Percentiles rank a stretch among this genome's conserved stretches.
Conservation (phyloP, 2,888 invertebrate genomes). For the Dascillus cervinus region DNA sequence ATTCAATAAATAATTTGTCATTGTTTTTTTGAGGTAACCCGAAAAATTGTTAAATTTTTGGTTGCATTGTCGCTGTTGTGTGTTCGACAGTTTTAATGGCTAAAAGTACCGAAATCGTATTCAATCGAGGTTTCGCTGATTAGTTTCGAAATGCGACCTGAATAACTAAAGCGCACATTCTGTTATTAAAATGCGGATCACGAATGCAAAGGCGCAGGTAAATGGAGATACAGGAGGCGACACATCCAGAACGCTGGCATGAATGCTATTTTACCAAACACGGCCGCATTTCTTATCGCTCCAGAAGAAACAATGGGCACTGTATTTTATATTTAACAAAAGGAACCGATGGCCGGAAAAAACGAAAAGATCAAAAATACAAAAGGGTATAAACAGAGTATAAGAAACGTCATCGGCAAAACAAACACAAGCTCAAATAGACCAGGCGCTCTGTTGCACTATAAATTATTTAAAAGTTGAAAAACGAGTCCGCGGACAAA, state of each 20-base stretch:
- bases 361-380: conserved; percentile 18
- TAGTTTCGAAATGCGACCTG: conserved; percentile 13
- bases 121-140: too few species aligned
- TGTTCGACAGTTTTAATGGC: too few species aligned
- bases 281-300: conserved; percentile 22
- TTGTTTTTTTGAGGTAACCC: too few species aligned
- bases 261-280: conserved; percentile 20
- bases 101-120: too few species aligned
- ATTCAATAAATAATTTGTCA: too few species aligned
- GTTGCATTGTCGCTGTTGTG: too few species aligned
- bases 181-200: conserved; percentile 9
- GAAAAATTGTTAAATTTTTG: too few species aligned
- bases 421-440: conserved; percentile 19
- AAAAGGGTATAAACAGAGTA: conserved; percentile 6
- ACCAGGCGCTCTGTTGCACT: too few species aligned
- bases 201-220: conserved; percentile 13
- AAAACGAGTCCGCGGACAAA: conserved; percentile 20
- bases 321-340: conserved; percentile 25
- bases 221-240: conserved; percentile 24
- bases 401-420: conserved; percentile 6
- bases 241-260: conserved; percentile 20
- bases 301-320: conserved; percentile 28
- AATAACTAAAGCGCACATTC: too few species aligned
- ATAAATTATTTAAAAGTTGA: conserved; percentile 32
- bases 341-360: conserved; percentile 23